These are phyloP conservation scores for Mythimna lalbum DNA, from an alignment of 2,888 invertebrate genomes.

Conservation along the genomic window DNA sequence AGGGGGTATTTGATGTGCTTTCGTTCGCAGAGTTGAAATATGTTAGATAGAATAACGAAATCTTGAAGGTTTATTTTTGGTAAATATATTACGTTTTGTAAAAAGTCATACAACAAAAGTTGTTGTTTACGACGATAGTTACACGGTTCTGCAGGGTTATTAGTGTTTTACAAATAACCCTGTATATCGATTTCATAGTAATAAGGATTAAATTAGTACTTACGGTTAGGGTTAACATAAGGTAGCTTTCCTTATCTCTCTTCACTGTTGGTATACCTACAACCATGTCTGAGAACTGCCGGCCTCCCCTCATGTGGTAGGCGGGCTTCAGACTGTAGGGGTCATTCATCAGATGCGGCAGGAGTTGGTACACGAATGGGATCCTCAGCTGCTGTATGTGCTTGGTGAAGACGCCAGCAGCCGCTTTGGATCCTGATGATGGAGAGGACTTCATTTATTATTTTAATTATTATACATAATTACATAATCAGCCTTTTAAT, in stretches of 20 bases:
- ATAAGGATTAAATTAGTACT: conserved; percentile 52
- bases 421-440: conserved; percentile 70
- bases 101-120: no score
- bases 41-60: no score
- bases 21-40: no score
- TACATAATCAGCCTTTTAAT: no score
- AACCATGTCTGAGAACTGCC: conserved; percentile 95
- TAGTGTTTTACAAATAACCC: no score
- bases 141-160: no score
- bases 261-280: conserved; percentile 97
- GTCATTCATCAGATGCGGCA: conserved; percentile 96
- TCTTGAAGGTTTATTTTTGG: no score
- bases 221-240: conserved; percentile 93
- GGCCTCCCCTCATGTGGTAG: conserved; percentile 93
- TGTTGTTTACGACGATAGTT: no score
- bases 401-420: conserved; percentile 80
- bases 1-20: no score
- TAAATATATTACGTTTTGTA: no score
- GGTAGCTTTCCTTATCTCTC: conserved; percentile 96
- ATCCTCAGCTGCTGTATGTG: conserved; percentile 90
- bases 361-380: conserved; percentile 95
- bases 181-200: no score
- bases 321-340: conserved; percentile 95
- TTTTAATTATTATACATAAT: no score
- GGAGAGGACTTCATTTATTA: neutral